These are phyloP conservation scores for Spea bombifrons DNA, from an alignment of 2,113 vertebrate genomes.

Conservation along the genomic window DNA sequence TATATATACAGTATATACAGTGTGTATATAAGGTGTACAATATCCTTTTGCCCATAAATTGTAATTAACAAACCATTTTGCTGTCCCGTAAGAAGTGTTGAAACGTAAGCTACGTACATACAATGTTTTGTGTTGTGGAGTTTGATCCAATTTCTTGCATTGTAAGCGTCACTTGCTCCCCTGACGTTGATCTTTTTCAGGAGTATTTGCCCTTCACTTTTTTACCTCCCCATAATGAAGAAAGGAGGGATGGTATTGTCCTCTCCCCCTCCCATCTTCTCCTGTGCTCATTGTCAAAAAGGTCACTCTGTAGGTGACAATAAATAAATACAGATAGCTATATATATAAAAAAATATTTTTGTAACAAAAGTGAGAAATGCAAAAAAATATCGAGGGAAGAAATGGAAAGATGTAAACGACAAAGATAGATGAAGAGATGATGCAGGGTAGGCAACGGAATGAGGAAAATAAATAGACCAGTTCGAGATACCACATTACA, in stretches of 20 bases:
- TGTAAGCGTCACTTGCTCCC: too few relatives aligned
- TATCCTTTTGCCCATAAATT: too few relatives aligned
- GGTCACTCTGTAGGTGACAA: not conserved
- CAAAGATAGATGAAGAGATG: conserved; percentile 7
- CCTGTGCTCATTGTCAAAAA: not conserved
- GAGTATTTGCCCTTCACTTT: not conserved
- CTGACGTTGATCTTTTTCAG: too few relatives aligned
- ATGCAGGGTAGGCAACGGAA: not conserved
- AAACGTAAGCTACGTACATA: not conserved
- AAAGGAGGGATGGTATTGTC: not conserved
- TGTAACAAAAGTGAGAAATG: not conserved
- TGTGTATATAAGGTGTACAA: too few relatives aligned
- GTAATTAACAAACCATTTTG: not conserved
- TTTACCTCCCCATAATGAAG: not conserved
- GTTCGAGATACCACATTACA: conserved; percentile 19
- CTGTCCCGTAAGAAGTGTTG: not conserved
- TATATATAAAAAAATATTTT: conserved; percentile 14
- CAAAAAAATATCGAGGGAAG: not conserved
- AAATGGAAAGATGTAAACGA: conserved; percentile 1
- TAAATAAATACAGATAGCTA: conserved; percentile 15
- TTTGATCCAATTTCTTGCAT: too few relatives aligned
- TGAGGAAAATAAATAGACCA: conserved; percentile 12
- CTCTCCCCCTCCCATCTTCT: not conserved
- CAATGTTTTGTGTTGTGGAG: too few relatives aligned
- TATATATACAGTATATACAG: too few relatives aligned